Base-by-base conservation (phyloP, 2,113 vertebrate genomes). In the Lontra canadensis region DNA sequence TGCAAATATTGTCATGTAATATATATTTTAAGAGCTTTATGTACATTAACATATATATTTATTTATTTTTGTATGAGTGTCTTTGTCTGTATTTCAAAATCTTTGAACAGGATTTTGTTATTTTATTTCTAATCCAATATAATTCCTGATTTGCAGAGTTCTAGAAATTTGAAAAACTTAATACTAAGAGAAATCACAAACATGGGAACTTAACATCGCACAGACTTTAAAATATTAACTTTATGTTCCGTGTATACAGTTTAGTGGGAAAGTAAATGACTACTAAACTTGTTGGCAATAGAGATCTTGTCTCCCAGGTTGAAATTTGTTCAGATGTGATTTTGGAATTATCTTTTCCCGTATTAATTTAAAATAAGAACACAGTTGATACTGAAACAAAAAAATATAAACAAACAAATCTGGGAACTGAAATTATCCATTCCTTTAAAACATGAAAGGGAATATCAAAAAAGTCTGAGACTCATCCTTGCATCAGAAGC, bases 121-220 rank as follows among this genome's bases (percentile, higher is more conserved):
- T 89, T 73, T 88, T 90, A 80, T 63, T 69, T 79, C 36, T 18
- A 47, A 85, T 76, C 23, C 55, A 95, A 49, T 9, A 83, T 34
- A 85, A 83, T 94, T 95, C 94, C 69, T 73, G 34, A 95, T 92
- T 97, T 96, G 49, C 36, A 93, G 80, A 97, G 25, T 90, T 93
- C 80, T 52, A 80, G 39, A 39, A 6, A 67, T 61, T 97, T 95
- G 93, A 29, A 78, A 78, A 78, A 10, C 42, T 5, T 31, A 31
- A 15, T 29, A 17, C 26, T 34, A 57, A 85, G 76, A 88, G 59
- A 92, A 95, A 61, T 87, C 52, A 78, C 34, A 79, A 63, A 21
- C 31, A 59, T 59, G 69, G 67, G 86, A 83, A 76, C 6, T 59
- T 39, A 76, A 14, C 15, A 59, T 44, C 6, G 57, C 44, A 94